phyloP scores from a whole-genome alignment of 2,888 invertebrate genomes.

The Eilema griseolum region DNA sequence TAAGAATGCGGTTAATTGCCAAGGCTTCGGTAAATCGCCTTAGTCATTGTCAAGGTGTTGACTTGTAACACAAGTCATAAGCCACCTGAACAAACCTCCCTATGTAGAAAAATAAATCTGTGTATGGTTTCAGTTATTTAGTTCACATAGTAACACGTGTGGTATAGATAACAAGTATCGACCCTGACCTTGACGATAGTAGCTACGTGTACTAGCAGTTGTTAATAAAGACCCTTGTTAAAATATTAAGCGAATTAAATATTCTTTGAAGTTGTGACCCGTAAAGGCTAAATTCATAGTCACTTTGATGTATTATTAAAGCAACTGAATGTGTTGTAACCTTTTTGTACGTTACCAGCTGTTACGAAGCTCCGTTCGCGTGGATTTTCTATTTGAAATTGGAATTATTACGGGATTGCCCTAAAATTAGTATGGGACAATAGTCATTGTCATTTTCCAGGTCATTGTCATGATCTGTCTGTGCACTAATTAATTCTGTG shows the following conservation, averaged over 20 bases:
- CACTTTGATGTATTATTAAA: background rate
- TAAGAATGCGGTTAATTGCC: slow-evolving; percentile 23
- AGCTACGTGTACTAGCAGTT: background rate
- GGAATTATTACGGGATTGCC: background rate
- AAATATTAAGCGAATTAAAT: background rate
- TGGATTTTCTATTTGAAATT: too few relatives aligned
- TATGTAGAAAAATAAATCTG: slow-evolving; percentile 10
- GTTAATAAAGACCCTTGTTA: background rate
- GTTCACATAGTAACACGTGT: slow-evolving; percentile 1
- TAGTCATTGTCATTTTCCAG: too few relatives aligned
- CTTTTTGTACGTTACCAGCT: background rate
- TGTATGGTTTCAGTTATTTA: slow-evolving; percentile 18
- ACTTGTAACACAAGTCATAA: slow-evolving; percentile 4
- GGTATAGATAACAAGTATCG: slow-evolving; percentile 1
- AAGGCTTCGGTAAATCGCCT: slow-evolving; percentile 22
- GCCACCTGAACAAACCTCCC: slow-evolving; percentile 16
- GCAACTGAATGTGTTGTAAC: background rate
- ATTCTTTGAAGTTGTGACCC: background rate
- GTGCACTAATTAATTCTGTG: too few relatives aligned
- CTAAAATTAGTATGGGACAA: background rate
- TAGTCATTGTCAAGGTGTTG: slow-evolving; percentile 25
- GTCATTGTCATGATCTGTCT: too few relatives aligned
- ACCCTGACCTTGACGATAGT: slow-evolving; percentile 5
- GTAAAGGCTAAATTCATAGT: background rate
- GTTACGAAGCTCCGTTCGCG: too few relatives aligned